These are phyloP conservation scores for Zosterops lateralis DNA, from an alignment of 2,113 vertebrate genomes.

Conservation along the genomic window DNA sequence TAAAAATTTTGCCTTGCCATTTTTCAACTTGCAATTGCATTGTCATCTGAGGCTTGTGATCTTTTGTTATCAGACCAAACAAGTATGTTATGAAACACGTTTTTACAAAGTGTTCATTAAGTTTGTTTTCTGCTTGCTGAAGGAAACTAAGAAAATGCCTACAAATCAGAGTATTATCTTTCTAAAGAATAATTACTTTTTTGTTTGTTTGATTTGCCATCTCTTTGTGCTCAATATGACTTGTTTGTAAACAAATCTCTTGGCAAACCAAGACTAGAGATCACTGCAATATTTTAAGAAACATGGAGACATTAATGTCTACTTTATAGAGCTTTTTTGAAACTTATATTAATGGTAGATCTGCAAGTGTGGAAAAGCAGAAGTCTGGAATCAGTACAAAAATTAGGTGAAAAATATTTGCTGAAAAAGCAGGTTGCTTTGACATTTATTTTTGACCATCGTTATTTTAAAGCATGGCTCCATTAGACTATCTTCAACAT, in stretches of 20 bases:
- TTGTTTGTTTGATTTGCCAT: background rate
- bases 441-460: background rate
- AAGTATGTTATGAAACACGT: background rate
- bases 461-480: background rate
- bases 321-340: background rate
- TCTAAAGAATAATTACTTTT: background rate
- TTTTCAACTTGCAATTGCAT: background rate
- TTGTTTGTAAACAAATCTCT: background rate
- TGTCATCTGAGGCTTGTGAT: background rate
- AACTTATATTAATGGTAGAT: background rate
- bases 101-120: background rate
- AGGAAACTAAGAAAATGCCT: background rate
- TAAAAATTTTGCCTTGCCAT: background rate
- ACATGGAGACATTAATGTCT: accelerated
- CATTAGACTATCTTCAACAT: background rate
- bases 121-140: background rate
- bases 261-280: background rate
- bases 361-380: background rate
- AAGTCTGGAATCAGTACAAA: background rate
- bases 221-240: background rate
- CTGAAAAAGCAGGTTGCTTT: background rate
- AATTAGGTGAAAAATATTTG: background rate
- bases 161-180: background rate
- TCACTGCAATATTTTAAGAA: background rate
- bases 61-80: background rate